These are phyloP conservation scores for Cercocebus atys DNA, from an alignment of 2,113 vertebrate species.

Conservation along the genomic window DNA sequence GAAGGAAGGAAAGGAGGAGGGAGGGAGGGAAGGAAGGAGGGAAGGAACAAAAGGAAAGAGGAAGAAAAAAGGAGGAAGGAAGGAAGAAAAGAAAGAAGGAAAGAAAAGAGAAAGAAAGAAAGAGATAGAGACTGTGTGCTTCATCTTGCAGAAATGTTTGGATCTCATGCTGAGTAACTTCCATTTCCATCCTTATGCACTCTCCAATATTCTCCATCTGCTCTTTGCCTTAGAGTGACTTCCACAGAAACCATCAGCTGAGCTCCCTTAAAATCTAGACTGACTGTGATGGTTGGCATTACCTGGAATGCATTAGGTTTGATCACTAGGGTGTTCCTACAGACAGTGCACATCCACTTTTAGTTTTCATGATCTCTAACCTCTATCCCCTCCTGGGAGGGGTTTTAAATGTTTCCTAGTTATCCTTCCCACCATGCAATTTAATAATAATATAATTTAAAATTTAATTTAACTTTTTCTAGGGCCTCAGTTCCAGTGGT, in stretches of 20 bases:
- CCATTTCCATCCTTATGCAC: not conserved
- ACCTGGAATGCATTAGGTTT: not conserved
- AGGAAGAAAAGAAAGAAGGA: not conserved
- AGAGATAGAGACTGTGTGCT: not conserved
- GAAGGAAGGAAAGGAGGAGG: too few relatives aligned
- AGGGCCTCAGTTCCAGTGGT: not conserved
- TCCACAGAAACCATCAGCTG: not conserved
- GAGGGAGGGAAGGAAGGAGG: too few relatives aligned
- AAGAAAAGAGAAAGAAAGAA: not conserved
- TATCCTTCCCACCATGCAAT: not conserved
- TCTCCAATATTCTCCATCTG: not conserved
- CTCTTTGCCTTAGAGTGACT: not conserved
- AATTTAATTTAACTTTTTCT: not conserved
- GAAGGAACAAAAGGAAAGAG: too few relatives aligned
- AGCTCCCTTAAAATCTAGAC: not conserved
- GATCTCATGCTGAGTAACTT: not conserved
- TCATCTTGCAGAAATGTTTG: not conserved
- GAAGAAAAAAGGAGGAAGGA: not conserved
- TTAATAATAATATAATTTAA: not conserved
- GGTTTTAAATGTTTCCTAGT: not conserved
- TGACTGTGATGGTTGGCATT: not conserved
- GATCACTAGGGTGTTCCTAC: not conserved
- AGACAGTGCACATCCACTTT: not conserved
- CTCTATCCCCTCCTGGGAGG: rapidly evolving
- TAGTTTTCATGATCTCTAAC: not conserved